These are phyloP conservation scores for Strigops habroptila DNA, from an alignment of 2,113 vertebrate species.

Conservation along the genomic window DNA sequence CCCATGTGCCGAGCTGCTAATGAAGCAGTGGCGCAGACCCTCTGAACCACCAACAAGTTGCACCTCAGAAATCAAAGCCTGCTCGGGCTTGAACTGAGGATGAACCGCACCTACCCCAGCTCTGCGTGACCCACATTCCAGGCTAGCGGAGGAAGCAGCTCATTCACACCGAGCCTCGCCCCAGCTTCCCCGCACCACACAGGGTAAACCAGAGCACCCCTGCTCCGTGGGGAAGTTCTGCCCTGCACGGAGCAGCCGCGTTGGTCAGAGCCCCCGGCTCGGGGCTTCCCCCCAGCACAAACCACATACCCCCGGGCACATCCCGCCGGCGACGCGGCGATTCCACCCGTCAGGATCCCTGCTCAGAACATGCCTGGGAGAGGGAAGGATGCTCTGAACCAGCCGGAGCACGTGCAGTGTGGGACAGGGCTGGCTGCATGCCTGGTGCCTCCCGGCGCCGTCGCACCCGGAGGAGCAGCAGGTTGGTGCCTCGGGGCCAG, in stretches of 20 bases:
- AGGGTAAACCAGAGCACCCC: background rate
- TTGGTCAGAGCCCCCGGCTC: background rate
- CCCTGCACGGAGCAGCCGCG: background rate
- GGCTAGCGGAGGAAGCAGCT: background rate
- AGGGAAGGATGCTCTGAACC: background rate
- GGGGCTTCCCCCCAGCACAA: background rate
- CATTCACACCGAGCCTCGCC: slow-evolving; percentile 15
- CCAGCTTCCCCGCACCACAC: background rate
- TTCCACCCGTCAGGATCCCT: background rate
- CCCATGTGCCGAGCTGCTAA: background rate
- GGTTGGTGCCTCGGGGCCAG: fast-evolving
- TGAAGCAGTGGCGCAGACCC: background rate
- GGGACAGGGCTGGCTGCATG: background rate
- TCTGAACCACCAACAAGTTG: background rate
- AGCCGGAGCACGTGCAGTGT: fast-evolving
- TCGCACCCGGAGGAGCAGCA: background rate
- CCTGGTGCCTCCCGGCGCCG: background rate
- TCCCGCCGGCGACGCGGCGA: background rate
- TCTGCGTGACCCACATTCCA: slow-evolving; percentile 40
- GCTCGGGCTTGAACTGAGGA: background rate
- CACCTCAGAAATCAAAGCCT: background rate
- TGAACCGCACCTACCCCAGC: background rate
- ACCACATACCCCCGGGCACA: fast-evolving
- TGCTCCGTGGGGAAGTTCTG: background rate
- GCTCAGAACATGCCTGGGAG: background rate